A percentile compares a stretch with the other conserved stretches of the same genome.
phyloP scores from a whole-genome alignment of 1,140 invertebrate genomes.

The Drosophila simulans region DNA sequence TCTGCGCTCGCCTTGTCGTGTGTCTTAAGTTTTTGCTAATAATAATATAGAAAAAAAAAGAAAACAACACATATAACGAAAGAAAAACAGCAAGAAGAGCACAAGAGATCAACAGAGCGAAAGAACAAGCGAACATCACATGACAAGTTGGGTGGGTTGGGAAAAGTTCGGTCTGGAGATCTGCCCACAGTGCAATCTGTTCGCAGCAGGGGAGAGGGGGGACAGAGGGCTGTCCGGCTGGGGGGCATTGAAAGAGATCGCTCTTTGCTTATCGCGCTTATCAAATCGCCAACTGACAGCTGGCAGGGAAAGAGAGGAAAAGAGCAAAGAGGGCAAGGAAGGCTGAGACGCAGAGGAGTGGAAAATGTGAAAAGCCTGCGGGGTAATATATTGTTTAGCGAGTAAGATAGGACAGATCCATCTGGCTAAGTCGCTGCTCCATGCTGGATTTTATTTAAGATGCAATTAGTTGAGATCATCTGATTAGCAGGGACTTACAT shows the following conservation, averaged over 20 bases:
- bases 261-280: constrained; percentile 73
- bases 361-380: constrained; percentile 43
- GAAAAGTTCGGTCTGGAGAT: constrained; percentile 58
- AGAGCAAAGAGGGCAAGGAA: too few relatives aligned
- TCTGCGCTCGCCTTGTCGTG: constrained; percentile 42
- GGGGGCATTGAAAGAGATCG: constrained; percentile 38
- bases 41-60: constrained; percentile 43
- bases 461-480: constrained; percentile 35
- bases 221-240: constrained; percentile 5
- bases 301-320: constrained; percentile 1
- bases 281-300: constrained; percentile 75
- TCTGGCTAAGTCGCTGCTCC: constrained; percentile 23
- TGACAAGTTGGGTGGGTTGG: constrained; percentile 60
- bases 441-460: constrained; percentile 31
- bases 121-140: constrained; percentile 68
- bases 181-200: constrained; percentile 49
- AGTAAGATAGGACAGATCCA: constrained; percentile 34
- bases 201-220: constrained; percentile 1
- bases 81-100: constrained; percentile 19
- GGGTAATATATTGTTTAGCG: constrained; percentile 33
- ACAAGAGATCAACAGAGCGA: constrained; percentile 32
- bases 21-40: constrained; percentile 55
- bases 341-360: constrained; percentile 1
- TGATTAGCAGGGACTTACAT: not conserved
- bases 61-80: constrained; percentile 19